Percentiles rank a stretch among this genome's conserved stretches.
Evolutionary conservation across 1,140 invertebrate species (phyloP).

Genomic region (Leptinotarsa undecemlineata): DNA sequence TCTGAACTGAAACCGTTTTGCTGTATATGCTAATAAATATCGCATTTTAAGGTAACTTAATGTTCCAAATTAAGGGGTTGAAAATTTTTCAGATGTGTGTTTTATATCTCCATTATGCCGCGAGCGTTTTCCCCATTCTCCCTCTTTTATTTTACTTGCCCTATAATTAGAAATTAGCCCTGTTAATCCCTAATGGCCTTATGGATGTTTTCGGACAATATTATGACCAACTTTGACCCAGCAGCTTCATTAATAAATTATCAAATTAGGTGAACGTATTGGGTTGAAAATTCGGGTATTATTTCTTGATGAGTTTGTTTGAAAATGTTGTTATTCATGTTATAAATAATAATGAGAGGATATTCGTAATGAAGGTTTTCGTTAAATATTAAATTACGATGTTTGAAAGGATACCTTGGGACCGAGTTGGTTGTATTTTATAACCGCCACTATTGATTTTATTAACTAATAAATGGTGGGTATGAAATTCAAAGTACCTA

Average conservation of each 20-base stretch:
- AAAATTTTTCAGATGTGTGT: conserved; percentile 43
- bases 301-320: conserved; percentile 29
- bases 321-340: conserved; percentile 20
- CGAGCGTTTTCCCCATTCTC: conserved; percentile 11
- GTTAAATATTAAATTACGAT: conserved; percentile 14
- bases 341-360: conserved; percentile 26
- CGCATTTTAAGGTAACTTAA: conserved; percentile 46
- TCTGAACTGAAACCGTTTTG: conserved; percentile 38
- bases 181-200: conserved; percentile 30
- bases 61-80: conserved; percentile 45
- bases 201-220: conserved; percentile 32
- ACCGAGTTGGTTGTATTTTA: background rate
- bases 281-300: conserved; percentile 12
- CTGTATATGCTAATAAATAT: conserved; percentile 42
- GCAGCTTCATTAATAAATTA: conserved; percentile 25
- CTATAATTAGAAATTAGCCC: conserved; percentile 34
- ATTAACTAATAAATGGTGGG: too few species aligned
- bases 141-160: conserved; percentile 35
- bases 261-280: conserved; percentile 27
- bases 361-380: background rate
- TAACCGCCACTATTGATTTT: too few species aligned
- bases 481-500: too few species aligned
- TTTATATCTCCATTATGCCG: conserved; percentile 32
- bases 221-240: conserved; percentile 27
- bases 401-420: background rate